Evolutionary conservation across 2,797 vertebrate species (phyloP), one percentile per base, ranked within the genome.

Genomic region (Synanceia verrucosa): DNA sequence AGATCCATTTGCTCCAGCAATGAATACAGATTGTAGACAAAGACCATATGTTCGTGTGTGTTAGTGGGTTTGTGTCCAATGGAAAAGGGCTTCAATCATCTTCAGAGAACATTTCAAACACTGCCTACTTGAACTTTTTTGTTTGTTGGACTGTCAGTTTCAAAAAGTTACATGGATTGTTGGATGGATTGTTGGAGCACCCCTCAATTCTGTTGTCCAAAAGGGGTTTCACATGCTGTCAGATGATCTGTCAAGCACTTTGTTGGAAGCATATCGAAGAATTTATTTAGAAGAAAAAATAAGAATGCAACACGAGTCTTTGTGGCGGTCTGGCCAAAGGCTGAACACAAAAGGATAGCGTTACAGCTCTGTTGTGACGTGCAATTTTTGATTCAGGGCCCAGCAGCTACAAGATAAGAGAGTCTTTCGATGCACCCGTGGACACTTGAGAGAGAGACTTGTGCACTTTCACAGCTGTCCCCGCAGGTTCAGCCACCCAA

Each of bases 401-500:
- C 37, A 23, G 41, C 14, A 55, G 60, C n/a, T 37, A 37, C 70
- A 39, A 73, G 72, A 81, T 70, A 66, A 79, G 57, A 61, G 3
- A 8, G 3, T 11, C 53, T 48, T 36, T 59, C 64, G 61, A 23
- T 48, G 36, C 3, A 9, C 19, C 60, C 3, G 0, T 33, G 24
- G 61, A 67, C 21, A 31, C 46, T 61, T 56, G 26, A 47, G 34
- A 53, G 26, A 47, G 34, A 53, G 44, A 23, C 16, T n/a, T 8
- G 36, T n/a, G 29, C 48, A 44, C 63, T 57, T 46, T 53, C 69
- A 58, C 59, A 6, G 39, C 52, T 41, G 52, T 39, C 63, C 28
- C 65, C 14, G 24, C 53, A 58, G 73, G 68, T 70, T 62, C 62
- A 75, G 67, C 79, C 56, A 68, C 70, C 78, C 73, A 79, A 73